Evolutionary conservation across 2,797 vertebrate genomes (phyloP).

Genomic region (Morelia viridis): DNA sequence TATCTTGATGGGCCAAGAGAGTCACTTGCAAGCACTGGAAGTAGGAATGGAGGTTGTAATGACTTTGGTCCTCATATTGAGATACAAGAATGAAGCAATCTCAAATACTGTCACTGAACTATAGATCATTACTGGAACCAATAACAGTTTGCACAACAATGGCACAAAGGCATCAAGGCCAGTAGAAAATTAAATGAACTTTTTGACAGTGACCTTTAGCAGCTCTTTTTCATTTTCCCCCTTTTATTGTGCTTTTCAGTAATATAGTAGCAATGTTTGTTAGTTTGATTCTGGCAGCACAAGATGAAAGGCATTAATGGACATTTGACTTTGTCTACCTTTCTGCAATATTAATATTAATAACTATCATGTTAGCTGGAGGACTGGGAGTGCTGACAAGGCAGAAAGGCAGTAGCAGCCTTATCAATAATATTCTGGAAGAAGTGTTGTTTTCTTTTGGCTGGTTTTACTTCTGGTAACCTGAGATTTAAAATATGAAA

Average conservation of each 20-base stretch:
- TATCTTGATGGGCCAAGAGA: conserved; percentile 17
- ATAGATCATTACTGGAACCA: conserved; percentile 24
- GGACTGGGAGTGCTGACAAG: conserved; percentile 50
- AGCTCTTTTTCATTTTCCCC: neutral
- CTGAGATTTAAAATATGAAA: neutral
- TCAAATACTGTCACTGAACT: neutral
- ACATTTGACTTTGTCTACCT: conserved; percentile 41
- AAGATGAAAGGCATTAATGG: conserved; percentile 31
- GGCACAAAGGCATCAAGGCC: conserved; percentile 4
- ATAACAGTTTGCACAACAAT: conserved; percentile 25
- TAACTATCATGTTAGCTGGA: conserved; percentile 39
- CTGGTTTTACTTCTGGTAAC: neutral
- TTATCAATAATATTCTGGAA: conserved; percentile 24
- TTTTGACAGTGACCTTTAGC: neutral
- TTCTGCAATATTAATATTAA: conserved; percentile 42
- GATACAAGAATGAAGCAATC: conserved; percentile 9
- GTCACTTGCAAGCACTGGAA: neutral
- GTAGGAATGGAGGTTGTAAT: neutral
- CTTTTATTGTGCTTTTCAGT: conserved; percentile 28
- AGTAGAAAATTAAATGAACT: neutral
- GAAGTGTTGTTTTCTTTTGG: neutral
- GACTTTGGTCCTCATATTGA: conserved; percentile 2
- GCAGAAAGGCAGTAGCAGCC: conserved; percentile 10
- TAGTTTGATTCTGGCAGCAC: conserved; percentile 36
- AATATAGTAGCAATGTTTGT: conserved; percentile 31